Base-by-base conservation (phyloP, 2,888 invertebrate genomes). In the Philhelius pedissequus region DNA sequence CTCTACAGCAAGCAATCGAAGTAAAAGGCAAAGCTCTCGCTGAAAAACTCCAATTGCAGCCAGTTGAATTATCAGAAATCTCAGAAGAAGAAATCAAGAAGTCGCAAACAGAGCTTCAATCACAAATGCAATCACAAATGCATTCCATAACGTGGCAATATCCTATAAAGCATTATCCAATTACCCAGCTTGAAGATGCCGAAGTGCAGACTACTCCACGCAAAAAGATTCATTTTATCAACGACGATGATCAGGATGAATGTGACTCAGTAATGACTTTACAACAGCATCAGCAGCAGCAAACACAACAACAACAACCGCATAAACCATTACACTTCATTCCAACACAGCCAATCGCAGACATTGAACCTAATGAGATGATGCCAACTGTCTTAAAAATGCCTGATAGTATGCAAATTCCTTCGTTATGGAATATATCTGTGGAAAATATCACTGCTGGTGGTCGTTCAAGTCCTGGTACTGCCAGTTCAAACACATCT, bases 1-100 rank as follows among this genome's bases (percentile, higher is more conserved):
- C 94, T 0, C 93, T 96, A 62, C 93, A 94, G 87, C 94, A 94
- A 87, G 94, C 96, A 86, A 95, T 96, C 45, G 94, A 94, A 89
- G 93, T 94, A 86, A 96, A 96, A 89, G 96, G 96, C 87, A 95
- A 94, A 89, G 93, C 94, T 0, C 86, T 91, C 43, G 90, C 90
- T 0, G 89, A 86, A 32, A 89, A 89, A 83, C 70, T 90, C 45
- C 86, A 90, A 50, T 60, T 91, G 30, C 89, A 90, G 5, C 88
- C 89, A 30, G 87, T 91, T n/a, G 81, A 88, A 58, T 74, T 90
- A 32, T 87, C 86, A 3, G 89, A 89, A 3, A 87, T 89, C 2
- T 88, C 88, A 13, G 87, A 86, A 4, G 89, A 89, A 45, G 88
- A 90, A 60, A 58, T 89, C 3, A 80, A 86, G 13, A 66, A 87